Percentiles rank a stretch among this genome's conserved stretches.
Evolutionary conservation across 2,888 invertebrate genomes (phyloP).

Genomic region (Caenorhabditis sp.): DNA sequence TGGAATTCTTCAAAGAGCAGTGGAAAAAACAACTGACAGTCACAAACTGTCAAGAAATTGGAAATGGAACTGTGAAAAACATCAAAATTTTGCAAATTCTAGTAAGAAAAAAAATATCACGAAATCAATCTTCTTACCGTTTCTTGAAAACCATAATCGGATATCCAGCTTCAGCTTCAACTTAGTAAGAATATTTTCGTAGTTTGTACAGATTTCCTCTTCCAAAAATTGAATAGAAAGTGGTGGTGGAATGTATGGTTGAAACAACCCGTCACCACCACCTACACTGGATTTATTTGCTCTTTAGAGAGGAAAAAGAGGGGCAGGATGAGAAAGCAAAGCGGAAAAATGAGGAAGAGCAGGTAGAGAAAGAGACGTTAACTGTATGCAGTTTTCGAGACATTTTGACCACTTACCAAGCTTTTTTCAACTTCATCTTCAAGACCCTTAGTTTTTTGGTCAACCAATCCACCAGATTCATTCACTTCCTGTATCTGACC

Average conservation of each 20-base stretch:
- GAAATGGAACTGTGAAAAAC: too few relatives aligned
- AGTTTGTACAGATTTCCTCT: too few relatives aligned
- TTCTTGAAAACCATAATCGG: too few relatives aligned
- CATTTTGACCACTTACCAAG: slow-evolving; percentile 40
- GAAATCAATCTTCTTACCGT: too few relatives aligned
- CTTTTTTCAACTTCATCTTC: slow-evolving; percentile 17
- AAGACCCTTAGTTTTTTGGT: slow-evolving; percentile 17
- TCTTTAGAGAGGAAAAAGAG: slow-evolving; percentile 39
- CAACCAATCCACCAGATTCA: slow-evolving; percentile 25
- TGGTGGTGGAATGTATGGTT: too few relatives aligned
- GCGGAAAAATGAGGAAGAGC: slow-evolving; percentile 7
- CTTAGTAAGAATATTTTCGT: too few relatives aligned
- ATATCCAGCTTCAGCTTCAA: too few relatives aligned
- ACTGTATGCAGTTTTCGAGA: slow-evolving; percentile 59
- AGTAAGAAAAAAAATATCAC: too few relatives aligned
- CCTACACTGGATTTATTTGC: slow-evolving; percentile 58
- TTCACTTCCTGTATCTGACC: background rate
- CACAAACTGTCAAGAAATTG: too few relatives aligned
- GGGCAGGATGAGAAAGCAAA: background rate
- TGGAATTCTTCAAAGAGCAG: background rate
- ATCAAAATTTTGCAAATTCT: too few relatives aligned
- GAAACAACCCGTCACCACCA: slow-evolving; percentile 40
- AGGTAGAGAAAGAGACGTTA: slow-evolving; percentile 27
- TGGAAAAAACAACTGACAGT: background rate
- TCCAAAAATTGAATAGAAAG: too few relatives aligned